Evolutionary conservation across 23 tunicate genomes (phyloP).

Genomic region (Halocynthia roretzi): DNA sequence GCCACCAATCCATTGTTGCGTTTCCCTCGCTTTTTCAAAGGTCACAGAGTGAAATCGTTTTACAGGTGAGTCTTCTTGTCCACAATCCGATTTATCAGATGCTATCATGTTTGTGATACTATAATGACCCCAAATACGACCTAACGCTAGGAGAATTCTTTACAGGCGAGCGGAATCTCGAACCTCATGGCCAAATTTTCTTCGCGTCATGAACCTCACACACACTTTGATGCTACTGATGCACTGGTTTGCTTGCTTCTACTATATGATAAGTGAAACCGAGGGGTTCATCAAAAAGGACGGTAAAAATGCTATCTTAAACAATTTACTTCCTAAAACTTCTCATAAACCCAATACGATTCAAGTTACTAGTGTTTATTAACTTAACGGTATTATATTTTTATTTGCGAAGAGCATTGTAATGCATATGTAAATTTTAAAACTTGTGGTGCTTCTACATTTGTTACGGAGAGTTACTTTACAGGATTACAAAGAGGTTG

Average conservation of each 20-base stretch:
- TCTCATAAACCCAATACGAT: not conserved
- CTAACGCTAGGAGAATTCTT: not conserved
- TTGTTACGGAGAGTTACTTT: not conserved
- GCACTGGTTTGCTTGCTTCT: slow-evolving; percentile 99
- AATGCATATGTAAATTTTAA: too few species aligned
- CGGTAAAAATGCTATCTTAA: slow-evolving; percentile 1
- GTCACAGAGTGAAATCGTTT: slow-evolving; percentile 79
- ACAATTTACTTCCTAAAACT: not conserved
- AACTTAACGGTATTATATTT: too few species aligned
- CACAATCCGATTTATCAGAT: not conserved
- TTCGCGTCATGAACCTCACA: slow-evolving; percentile 50
- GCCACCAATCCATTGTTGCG: slow-evolving; percentile 37
- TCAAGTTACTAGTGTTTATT: not conserved
- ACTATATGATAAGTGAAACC: slow-evolving; percentile 76
- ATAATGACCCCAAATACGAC: not conserved
- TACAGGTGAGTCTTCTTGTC: slow-evolving; percentile 38
- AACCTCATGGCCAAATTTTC: slow-evolving; percentile 73
- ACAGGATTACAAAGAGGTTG: slow-evolving; percentile 46
- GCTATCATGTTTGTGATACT: not conserved
- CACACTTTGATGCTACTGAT: slow-evolving; percentile 81
- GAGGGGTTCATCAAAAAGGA: slow-evolving; percentile 34
- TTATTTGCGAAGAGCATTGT: too few species aligned
- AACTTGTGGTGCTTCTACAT: too few species aligned
- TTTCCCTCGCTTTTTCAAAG: slow-evolving; percentile 59
- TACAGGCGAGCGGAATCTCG: slow-evolving; percentile 65